phyloP scores from a whole-genome alignment of 2,113 vertebrate species.

The Anser brachyrhynchus region DNA sequence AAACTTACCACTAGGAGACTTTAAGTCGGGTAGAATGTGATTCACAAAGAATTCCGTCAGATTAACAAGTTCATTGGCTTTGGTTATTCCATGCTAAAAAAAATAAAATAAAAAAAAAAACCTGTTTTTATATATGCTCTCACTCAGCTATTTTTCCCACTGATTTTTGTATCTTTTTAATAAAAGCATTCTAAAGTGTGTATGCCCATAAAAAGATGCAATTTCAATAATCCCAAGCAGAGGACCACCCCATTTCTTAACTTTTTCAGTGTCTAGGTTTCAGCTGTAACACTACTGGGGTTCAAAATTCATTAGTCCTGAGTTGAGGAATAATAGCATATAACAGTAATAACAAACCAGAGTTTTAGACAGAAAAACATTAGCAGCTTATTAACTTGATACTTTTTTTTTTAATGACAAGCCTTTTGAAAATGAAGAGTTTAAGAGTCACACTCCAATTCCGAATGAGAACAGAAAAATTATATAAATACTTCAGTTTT shows the following conservation, averaged over 20 bases:
- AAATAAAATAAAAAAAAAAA: not conserved
- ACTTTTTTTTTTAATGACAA: not conserved
- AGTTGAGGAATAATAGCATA: not conserved
- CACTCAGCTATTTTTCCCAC: not conserved
- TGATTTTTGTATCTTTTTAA: not conserved
- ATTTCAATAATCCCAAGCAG: not conserved
- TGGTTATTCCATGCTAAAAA: conserved; percentile 95
- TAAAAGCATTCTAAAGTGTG: not conserved
- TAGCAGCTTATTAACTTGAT: not conserved
- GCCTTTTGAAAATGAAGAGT: not conserved
- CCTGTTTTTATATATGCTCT: not conserved
- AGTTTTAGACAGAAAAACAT: not conserved
- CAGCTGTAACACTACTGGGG: not conserved
- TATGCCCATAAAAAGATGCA: rapidly evolving
- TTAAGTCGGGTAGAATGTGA: conserved; percentile 94
- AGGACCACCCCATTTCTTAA: not conserved
- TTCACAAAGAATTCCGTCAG: conserved; percentile 96
- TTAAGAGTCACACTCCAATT: not conserved
- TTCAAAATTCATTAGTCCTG: not conserved
- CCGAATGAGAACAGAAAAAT: not conserved
- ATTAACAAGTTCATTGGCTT: conserved; percentile 98
- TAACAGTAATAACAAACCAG: not conserved
- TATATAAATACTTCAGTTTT: not conserved
- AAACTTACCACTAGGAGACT: conserved; percentile 88
- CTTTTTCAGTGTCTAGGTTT: not conserved